Base-by-base conservation (phyloP, 2,888 invertebrate species). In the Spilosoma lubricipeda region DNA sequence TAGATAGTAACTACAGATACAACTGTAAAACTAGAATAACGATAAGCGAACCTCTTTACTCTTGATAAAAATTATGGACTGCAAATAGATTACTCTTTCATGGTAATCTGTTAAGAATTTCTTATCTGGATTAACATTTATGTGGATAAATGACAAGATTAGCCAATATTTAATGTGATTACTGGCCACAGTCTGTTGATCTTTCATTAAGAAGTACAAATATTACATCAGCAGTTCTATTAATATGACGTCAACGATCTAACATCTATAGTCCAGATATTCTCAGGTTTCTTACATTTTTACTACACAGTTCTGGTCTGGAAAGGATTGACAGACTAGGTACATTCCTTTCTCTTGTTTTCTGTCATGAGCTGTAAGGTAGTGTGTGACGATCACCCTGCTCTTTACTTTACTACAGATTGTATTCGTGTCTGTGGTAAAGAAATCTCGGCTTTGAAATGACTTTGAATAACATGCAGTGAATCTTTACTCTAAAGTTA, bases 91-190 rank as follows among this genome's bases (percentile, higher is more conserved):
- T 69, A 65, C 23, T 59, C 63, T 73, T 64, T 69, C n/a, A 39
- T 52, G 13, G 42, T 70, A 59, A 67, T 69, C 69, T 67, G 63
- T 67, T 70, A 11, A 63, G 52, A 69, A 39, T 73, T 64, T 59
- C 39, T 72, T 70, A 75, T 76, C 67, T 56, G 59, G 66, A 39
- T 72, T 72, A 75, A 70, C 66, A 64, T 67, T 64, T 33, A 36
- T 52, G 48, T 45, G 64, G 72, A 67, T 75, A 75, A 68, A 39
- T 42, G 42, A 42, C 70, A 71, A 71, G 64, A 64, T 64, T n/a
- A 52, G 39, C 67, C 59, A 75, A 75, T 72, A 56, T 70, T 70
- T 65, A 42, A 27, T 52, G 27, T 68, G 64, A 67, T 69, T 27
- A 64, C 23, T 68, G 64, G 42, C 52, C 64, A 56, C 67, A 68